These are phyloP conservation scores for Lophura nycthemera DNA, from an alignment of 2,113 vertebrate genomes.

Conservation along the genomic window DNA sequence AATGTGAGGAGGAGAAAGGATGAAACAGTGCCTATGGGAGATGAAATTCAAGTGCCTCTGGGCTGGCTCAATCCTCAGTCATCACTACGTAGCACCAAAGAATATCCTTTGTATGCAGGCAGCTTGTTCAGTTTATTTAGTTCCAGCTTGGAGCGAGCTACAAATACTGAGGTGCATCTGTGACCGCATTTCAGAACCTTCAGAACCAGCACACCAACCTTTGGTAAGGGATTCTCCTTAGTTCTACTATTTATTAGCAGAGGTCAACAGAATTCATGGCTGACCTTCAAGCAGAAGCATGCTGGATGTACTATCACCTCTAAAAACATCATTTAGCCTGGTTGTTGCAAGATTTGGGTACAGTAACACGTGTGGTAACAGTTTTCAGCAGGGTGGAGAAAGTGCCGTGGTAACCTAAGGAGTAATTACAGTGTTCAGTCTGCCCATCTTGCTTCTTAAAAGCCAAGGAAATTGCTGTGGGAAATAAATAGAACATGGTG, in stretches of 20 bases:
- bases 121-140: neutral
- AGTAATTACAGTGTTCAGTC: slow-evolving; percentile 18
- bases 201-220: neutral
- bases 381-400: neutral
- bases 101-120: neutral
- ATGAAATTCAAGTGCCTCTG: neutral
- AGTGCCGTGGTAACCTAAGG: neutral
- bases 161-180: neutral
- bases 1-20: neutral
- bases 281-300: neutral
- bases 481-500: slow-evolving; percentile 31
- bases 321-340: neutral
- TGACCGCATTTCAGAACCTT: neutral
- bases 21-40: neutral
- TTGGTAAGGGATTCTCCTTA: neutral
- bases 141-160: neutral
- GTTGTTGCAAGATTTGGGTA: neutral
- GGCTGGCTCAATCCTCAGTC: neutral
- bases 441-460: neutral
- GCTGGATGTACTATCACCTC: neutral
- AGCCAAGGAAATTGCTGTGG: slow-evolving; percentile 14
- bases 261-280: neutral
- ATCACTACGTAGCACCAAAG: neutral
- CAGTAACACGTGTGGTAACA: neutral
- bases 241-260: neutral